phyloP scores from a whole-genome alignment of 1,140 invertebrate genomes.

The Neodiprion virginianus region DNA sequence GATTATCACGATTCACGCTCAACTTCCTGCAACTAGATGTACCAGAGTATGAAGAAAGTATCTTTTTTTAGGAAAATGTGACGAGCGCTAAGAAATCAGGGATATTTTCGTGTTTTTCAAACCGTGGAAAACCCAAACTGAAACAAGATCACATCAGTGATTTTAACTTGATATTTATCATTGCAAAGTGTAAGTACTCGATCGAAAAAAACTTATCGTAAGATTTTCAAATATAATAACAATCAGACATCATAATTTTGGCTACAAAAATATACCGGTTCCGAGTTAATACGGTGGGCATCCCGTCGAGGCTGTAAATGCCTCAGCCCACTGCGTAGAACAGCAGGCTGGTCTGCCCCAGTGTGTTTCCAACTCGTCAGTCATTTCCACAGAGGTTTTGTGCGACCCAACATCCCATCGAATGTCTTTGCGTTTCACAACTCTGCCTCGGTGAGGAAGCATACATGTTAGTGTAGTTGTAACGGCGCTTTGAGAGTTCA shows the following conservation, averaged over 20 bases:
- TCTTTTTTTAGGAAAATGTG: neutral
- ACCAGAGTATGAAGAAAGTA: neutral
- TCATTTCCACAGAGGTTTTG: constrained; percentile 19
- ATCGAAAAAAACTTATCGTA: neutral
- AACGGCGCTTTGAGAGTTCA: constrained; percentile 22
- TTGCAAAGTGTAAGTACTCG: constrained; percentile 9
- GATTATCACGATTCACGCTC: neutral
- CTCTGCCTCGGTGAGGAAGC: constrained; percentile 23
- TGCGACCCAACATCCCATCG: constrained; percentile 21
- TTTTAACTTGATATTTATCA: neutral
- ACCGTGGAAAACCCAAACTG: neutral
- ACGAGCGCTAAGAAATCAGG: neutral
- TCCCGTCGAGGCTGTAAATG: constrained; percentile 13
- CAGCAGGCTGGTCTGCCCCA: constrained; percentile 19
- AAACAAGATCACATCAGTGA: neutral
- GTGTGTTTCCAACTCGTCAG: constrained; percentile 20
- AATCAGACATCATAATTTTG: no score
- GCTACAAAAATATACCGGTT: no score
- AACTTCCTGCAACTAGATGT: neutral
- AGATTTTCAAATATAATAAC: neutral
- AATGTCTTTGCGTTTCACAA: constrained; percentile 23
- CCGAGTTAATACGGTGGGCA: constrained; percentile 18
- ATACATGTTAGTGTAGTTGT: constrained; percentile 25
- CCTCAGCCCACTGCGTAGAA: constrained; percentile 20
- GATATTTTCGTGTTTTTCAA: constrained; percentile 1